These are phyloP conservation scores for Coleophora deauratella DNA, from an alignment of 2,888 invertebrate species.

Conservation along the genomic window DNA sequence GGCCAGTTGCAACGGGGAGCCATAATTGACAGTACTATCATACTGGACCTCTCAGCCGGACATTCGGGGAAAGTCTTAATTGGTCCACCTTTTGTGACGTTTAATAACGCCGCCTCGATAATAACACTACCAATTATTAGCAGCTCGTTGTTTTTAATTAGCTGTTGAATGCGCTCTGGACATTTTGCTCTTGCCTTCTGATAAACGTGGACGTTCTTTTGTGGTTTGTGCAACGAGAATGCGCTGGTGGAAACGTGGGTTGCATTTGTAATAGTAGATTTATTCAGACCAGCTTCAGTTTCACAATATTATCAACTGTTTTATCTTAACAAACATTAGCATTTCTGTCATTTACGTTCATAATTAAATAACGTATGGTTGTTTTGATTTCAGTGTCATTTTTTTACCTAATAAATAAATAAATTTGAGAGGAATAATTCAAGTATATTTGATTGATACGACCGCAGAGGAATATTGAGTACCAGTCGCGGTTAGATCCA, in stretches of 20 bases:
- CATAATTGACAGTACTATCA: slow-evolving; percentile 69
- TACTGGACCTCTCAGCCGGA: slow-evolving; percentile 62
- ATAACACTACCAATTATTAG: slow-evolving; percentile 64
- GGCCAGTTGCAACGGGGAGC: slow-evolving; percentile 49
- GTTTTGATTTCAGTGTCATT: too few species aligned
- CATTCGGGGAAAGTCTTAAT: slow-evolving; percentile 72
- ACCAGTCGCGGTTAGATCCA: too few species aligned
- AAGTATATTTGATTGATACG: too few species aligned
- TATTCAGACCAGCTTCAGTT: neutral
- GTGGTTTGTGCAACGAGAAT: slow-evolving; percentile 9
- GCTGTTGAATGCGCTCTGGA: slow-evolving; percentile 33
- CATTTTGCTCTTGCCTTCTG: slow-evolving; percentile 20
- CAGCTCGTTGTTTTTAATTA: slow-evolving; percentile 64
- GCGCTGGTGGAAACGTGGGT: slow-evolving; percentile 4
- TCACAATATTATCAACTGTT: neutral
- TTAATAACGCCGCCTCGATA: slow-evolving; percentile 65
- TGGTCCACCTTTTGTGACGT: slow-evolving; percentile 68
- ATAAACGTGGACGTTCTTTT: slow-evolving; percentile 9
- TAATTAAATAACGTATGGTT: too few species aligned
- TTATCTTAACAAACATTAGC: too few species aligned
- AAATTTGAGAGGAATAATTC: too few species aligned
- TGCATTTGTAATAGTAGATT: neutral
- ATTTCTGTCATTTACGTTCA: too few species aligned
- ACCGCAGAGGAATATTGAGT: too few species aligned
- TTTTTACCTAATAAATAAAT: too few species aligned